A percentile compares a stretch with the other conserved stretches of the same genome.
These are phyloP conservation scores for Phymorhynchus buccinoides DNA, from an alignment of 1,140 invertebrate genomes.

Conservation along the genomic window DNA sequence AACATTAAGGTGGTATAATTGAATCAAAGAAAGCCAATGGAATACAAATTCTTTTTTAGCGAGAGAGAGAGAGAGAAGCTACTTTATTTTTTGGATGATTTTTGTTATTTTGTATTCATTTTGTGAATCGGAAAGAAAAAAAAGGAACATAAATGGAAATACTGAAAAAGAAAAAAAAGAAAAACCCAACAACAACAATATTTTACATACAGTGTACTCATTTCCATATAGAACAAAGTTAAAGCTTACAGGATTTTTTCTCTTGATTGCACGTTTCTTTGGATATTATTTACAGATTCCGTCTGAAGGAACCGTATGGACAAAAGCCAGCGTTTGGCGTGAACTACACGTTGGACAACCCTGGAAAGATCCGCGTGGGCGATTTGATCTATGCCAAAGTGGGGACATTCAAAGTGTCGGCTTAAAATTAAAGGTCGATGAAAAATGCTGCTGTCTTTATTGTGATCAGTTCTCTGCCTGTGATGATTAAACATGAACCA, in stretches of 20 bases:
- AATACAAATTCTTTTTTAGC: too few relatives aligned
- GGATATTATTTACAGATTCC: conserved; percentile 42
- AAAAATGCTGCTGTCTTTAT: not conserved
- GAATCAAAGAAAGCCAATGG: too few relatives aligned
- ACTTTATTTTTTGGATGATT: too few relatives aligned
- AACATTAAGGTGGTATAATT: too few relatives aligned
- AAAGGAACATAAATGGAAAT: too few relatives aligned
- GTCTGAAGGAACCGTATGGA: conserved; percentile 49
- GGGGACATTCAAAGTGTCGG: conserved; percentile 1
- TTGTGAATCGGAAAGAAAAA: too few relatives aligned
- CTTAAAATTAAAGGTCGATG: not conserved
- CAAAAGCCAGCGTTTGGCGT: conserved; percentile 56
- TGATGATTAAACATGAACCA: not conserved
- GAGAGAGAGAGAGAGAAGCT: too few relatives aligned
- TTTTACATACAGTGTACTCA: not conserved
- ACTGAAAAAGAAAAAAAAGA: too few relatives aligned
- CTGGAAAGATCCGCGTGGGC: conserved; percentile 54
- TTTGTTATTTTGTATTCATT: too few relatives aligned
- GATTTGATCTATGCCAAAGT: conserved; percentile 56
- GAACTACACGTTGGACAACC: conserved; percentile 48
- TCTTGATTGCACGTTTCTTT: not conserved
- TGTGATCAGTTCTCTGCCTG: not conserved
- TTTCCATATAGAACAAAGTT: not conserved
- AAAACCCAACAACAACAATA: not conserved
- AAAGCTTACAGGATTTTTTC: not conserved